Conservation (phyloP, 2,888 invertebrate genomes). For the Morpho achilles region DNA sequence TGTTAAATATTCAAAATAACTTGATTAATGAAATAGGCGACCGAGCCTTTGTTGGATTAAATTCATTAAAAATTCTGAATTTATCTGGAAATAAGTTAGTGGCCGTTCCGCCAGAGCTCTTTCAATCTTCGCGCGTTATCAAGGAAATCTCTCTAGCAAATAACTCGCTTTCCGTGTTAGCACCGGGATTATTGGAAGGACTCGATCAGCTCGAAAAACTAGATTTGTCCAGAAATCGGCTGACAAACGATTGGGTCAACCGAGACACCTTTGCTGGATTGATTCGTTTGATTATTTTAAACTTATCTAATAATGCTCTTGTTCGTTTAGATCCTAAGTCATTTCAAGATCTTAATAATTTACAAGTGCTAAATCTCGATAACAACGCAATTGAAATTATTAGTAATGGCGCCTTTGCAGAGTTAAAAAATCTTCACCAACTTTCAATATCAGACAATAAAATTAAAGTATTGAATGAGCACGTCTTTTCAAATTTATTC, state of each 20-base stretch:
- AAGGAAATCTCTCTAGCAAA: conserved; percentile 86
- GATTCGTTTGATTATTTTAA: conserved; percentile 84
- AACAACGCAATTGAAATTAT: conserved; percentile 85
- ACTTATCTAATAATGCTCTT: conserved; percentile 85
- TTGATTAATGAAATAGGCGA: conserved; percentile 86
- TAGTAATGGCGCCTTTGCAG: conserved; percentile 85
- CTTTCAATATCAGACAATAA: conserved; percentile 86
- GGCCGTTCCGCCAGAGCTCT: conserved; percentile 88
- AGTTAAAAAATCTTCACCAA: conserved; percentile 86
- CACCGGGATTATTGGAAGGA: conserved; percentile 86
- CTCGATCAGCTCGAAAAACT: conserved; percentile 85
- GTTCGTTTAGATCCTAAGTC: conserved; percentile 84
- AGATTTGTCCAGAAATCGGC: conserved; percentile 85
- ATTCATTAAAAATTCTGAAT: conserved; percentile 84
- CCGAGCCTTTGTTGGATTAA: conserved; percentile 85
- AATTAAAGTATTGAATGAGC: conserved; percentile 82
- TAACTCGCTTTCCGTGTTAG: conserved; percentile 87
- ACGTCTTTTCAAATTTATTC: conserved; percentile 85
- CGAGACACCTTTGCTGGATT: conserved; percentile 87
- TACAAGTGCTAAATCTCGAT: conserved; percentile 87
- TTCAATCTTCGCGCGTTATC: conserved; percentile 84
- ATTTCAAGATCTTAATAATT: conserved; percentile 85
- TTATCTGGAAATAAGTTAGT: conserved; percentile 89
- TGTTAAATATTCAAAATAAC: conserved; percentile 87
- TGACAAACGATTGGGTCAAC: conserved; percentile 87